phyloP scores from a whole-genome alignment of 2,113 vertebrate species.

The Gallinago undulata region DNA sequence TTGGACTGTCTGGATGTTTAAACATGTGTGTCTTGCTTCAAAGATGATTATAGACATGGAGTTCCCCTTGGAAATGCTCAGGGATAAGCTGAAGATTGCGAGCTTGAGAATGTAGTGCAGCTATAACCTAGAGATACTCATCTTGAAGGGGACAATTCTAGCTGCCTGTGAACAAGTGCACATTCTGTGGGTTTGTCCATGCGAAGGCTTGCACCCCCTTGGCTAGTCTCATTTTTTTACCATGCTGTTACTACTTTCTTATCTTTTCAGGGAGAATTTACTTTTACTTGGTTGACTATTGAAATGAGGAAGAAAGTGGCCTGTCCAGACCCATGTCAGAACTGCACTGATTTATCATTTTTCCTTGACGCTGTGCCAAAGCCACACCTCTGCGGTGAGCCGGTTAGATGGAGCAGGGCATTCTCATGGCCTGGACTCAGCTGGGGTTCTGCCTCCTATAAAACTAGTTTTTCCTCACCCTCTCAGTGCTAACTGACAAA shows the following conservation, averaged over 20 bases:
- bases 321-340: not conserved
- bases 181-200: not conserved
- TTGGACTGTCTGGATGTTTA: not conserved
- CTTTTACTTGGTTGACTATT: not conserved
- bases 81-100: not conserved
- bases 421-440: not conserved
- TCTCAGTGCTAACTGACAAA: not conserved
- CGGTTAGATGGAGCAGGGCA: not conserved
- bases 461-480: conserved; percentile 37
- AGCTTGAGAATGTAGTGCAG: not conserved
- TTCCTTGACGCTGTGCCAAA: not conserved
- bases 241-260: not conserved
- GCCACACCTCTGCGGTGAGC: not conserved
- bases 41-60: not conserved
- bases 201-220: not conserved
- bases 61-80: not conserved
- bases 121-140: not conserved
- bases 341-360: not conserved
- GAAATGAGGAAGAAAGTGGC: not conserved
- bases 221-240: not conserved
- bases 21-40: not conserved
- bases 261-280: not conserved
- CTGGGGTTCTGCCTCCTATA: not conserved
- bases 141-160: not conserved
- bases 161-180: not conserved